A percentile compares a stretch with the other conserved stretches of the same genome.
phyloP scores from a whole-genome alignment of 2,797 vertebrate species.

The Galago senegalensis region DNA sequence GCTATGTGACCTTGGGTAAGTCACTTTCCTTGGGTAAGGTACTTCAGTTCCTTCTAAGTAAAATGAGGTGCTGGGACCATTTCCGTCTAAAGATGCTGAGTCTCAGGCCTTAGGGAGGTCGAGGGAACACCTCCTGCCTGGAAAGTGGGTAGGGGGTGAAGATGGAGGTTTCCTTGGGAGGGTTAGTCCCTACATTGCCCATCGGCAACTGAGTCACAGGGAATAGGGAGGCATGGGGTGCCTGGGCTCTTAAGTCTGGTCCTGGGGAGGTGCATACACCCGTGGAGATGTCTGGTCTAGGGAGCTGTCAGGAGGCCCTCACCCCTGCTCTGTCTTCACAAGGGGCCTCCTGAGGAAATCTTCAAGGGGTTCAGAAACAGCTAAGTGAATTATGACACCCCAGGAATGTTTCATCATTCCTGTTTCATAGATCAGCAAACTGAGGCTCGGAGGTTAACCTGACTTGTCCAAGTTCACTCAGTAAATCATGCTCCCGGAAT shows the following conservation, averaged over 20 bases:
- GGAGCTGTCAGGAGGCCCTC: background rate
- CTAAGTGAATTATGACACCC: background rate
- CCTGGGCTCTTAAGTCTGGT: conserved; percentile 69
- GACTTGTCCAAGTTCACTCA: conserved; percentile 63
- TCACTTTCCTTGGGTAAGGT: background rate
- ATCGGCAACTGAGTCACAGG: conserved; percentile 85
- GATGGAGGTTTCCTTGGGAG: conserved; percentile 56
- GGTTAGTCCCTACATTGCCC: conserved; percentile 39
- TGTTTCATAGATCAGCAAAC: conserved; percentile 68
- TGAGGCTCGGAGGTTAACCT: conserved; percentile 57
- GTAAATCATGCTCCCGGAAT: conserved; percentile 61
- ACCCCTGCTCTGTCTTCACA: background rate
- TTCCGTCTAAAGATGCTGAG: background rate
- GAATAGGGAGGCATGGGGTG: background rate
- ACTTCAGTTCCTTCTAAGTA: conserved; percentile 24
- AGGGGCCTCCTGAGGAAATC: background rate
- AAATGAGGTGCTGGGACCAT: background rate
- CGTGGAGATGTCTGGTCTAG: background rate
- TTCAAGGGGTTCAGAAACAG: background rate
- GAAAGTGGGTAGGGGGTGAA: background rate
- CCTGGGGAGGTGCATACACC: background rate
- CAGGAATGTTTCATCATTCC: background rate
- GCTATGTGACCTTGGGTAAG: background rate
- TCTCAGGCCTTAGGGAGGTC: too few species aligned
- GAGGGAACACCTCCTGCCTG: background rate